These are phyloP conservation scores for Drosophila koepferae DNA, from an alignment of 2,888 invertebrate genomes.

Conservation along the genomic window DNA sequence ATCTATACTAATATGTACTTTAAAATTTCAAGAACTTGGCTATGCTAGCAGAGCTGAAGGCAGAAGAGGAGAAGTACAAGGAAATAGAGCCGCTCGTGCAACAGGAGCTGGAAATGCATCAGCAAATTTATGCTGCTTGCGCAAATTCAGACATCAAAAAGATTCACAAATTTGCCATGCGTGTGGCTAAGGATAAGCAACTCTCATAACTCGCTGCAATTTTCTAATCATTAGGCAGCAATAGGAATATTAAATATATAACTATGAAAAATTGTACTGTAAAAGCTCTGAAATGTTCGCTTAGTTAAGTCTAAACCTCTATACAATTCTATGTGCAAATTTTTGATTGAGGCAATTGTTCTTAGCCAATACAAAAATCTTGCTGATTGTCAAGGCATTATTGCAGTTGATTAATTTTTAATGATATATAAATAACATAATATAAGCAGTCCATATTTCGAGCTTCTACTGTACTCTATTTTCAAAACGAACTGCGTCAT, in stretches of 20 bases:
- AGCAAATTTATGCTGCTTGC: constrained; percentile 34
- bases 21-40: constrained; percentile 55
- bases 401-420: background rate
- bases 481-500: constrained; percentile 1
- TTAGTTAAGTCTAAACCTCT: background rate
- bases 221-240: background rate
- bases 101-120: constrained; percentile 52
- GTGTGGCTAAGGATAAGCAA: constrained; percentile 11
- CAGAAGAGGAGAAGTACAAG: constrained; percentile 50
- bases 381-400: no score
- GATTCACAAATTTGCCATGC: constrained; percentile 29
- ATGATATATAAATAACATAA: background rate
- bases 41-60: constrained; percentile 57
- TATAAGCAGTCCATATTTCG: no score
- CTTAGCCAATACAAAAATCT: no score
- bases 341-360: background rate
- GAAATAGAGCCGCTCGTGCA: constrained; percentile 41
- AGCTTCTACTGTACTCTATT: background rate
- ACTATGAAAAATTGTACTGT: background rate
- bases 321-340: no score
- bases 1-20: background rate
- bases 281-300: background rate
- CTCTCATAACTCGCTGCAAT: background rate
- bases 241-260: background rate
- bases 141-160: constrained; percentile 36